Conservation (phyloP, 2,113 vertebrate genomes). For the Rafetus swinhoei region DNA sequence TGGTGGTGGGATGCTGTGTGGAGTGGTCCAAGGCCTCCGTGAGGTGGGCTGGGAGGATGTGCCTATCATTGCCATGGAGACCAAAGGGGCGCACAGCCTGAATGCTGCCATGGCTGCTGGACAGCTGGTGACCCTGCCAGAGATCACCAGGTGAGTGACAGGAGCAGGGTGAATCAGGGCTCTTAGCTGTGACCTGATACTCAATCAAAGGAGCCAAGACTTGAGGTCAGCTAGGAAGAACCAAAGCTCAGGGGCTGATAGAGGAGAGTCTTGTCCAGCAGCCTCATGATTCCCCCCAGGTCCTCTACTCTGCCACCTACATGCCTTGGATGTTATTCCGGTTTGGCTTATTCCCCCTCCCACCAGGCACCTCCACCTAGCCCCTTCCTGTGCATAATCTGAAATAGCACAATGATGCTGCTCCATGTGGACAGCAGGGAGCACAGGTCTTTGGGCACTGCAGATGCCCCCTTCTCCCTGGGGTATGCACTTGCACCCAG, state of each 20-base stretch:
- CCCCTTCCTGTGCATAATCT: background rate
- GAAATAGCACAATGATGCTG: background rate
- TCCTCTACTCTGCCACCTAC: background rate
- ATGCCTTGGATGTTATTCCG: background rate
- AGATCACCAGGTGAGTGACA: constrained; percentile 84
- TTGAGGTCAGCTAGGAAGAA: background rate
- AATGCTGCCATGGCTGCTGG: constrained; percentile 80
- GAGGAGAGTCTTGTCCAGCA: background rate
- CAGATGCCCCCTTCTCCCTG: background rate
- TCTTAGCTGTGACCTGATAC: background rate
- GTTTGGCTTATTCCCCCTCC: background rate
- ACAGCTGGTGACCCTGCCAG: constrained; percentile 82
- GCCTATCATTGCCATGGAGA: constrained; percentile 90
- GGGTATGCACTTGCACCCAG: background rate
- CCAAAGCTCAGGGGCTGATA: background rate
- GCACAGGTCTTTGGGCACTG: background rate
- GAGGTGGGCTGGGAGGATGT: constrained; percentile 86
- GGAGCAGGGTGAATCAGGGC: background rate
- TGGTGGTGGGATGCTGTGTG: constrained; percentile 87
- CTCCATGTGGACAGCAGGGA: background rate
- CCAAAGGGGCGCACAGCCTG: constrained; percentile 87
- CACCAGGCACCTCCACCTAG: background rate
- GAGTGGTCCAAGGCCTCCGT: constrained; percentile 86
- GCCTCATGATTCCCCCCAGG: background rate
- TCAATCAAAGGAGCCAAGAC: background rate